These are phyloP conservation scores for Listronotus bonariensis DNA, from an alignment of 1,140 invertebrate genomes.

Conservation along the genomic window DNA sequence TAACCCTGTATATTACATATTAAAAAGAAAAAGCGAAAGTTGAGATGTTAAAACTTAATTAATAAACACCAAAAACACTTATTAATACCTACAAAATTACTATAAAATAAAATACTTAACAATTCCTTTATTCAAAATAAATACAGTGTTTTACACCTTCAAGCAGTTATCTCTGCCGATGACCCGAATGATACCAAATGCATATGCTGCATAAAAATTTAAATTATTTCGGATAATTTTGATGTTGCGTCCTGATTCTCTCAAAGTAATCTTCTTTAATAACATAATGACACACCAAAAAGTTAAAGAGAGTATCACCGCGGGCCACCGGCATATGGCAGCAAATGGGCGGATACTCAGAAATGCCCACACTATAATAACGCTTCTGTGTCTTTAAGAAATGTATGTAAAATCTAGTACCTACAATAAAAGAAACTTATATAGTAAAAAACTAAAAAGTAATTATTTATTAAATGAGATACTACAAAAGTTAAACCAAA, in stretches of 20 bases:
- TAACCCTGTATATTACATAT: too few relatives aligned
- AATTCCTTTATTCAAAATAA: too few relatives aligned
- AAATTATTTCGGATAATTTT: conserved; percentile 24
- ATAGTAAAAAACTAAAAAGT: too few relatives aligned
- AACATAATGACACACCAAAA: conserved; percentile 33
- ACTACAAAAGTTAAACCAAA: too few relatives aligned
- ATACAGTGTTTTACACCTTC: not conserved
- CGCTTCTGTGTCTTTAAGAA: conserved; percentile 3
- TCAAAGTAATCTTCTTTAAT: conserved; percentile 28
- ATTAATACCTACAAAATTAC: too few relatives aligned
- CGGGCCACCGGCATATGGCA: conserved; percentile 32
- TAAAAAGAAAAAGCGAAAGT: too few relatives aligned
- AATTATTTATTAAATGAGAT: too few relatives aligned
- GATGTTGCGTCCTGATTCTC: conserved; percentile 33
- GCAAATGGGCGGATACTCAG: not conserved
- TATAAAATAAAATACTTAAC: too few relatives aligned
- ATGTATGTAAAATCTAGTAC: not conserved
- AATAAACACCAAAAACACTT: too few relatives aligned
- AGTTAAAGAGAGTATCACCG: conserved; percentile 22
- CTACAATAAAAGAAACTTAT: too few relatives aligned
- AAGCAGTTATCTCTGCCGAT: not conserved
- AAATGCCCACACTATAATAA: not conserved
- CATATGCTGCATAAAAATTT: conserved; percentile 35
- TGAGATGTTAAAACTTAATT: too few relatives aligned
- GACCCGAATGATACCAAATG: conserved; percentile 3